A percentile compares a stretch with the other conserved stretches of the same genome.
These are phyloP conservation scores for Stichodactyla mertensii DNA, from an alignment of 64 coral and sea anemone species.

Conservation along the genomic window DNA sequence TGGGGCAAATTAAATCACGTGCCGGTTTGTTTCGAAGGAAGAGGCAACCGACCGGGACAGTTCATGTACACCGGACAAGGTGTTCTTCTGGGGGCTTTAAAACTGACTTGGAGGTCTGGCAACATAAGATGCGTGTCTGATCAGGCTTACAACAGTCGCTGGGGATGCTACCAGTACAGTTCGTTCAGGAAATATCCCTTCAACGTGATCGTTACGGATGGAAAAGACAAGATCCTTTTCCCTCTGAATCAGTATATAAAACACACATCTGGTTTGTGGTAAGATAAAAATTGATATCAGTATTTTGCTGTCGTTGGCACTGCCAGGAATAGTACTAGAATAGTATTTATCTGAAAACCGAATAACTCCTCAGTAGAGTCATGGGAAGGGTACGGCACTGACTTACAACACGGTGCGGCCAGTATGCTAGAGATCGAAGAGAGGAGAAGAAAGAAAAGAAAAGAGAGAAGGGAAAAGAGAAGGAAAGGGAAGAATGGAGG, in stretches of 20 bases:
- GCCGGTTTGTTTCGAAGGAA: constrained; percentile 45
- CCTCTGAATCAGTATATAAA: constrained; percentile 35
- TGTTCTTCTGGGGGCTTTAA: constrained; percentile 27
- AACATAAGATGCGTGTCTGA: constrained; percentile 44
- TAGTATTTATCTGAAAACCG: no score
- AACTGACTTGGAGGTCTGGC: constrained; percentile 26
- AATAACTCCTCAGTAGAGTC: no score
- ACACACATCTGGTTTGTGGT: constrained; percentile 33
- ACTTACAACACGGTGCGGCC: no score
- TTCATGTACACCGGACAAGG: constrained; percentile 23
- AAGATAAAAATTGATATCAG: not conserved
- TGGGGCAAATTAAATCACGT: not conserved
- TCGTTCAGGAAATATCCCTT: constrained; percentile 20
- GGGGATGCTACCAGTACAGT: constrained; percentile 42
- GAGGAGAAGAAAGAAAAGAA: no score
- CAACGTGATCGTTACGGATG: constrained; percentile 45
- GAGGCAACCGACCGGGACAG: constrained; percentile 38
- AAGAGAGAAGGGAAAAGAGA: no score
- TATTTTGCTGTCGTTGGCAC: not conserved
- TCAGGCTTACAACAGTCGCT: constrained; percentile 37
- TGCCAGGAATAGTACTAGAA: no score
- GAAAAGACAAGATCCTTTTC: constrained; percentile 30
- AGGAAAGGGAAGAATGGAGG: no score
- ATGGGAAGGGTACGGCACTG: no score
- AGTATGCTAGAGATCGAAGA: no score